These are phyloP conservation scores for Heterodera schachtii DNA, from an alignment of 1,140 invertebrate genomes.

Conservation along the genomic window DNA sequence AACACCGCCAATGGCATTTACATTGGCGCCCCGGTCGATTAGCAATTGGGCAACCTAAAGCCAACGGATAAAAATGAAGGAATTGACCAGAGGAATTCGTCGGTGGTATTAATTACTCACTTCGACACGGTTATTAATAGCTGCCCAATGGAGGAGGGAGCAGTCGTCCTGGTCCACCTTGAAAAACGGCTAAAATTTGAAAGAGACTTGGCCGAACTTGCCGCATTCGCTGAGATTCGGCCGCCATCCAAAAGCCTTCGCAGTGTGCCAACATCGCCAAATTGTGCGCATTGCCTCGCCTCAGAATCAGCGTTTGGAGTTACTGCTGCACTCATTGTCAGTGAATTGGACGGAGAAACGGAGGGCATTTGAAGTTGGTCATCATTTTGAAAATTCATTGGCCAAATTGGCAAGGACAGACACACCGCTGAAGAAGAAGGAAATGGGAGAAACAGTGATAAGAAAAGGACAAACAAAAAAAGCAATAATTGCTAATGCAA, in stretches of 20 bases:
- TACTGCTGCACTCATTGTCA: background rate
- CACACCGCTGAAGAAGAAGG: background rate
- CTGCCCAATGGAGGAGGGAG: slow-evolving; percentile 93
- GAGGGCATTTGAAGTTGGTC: background rate
- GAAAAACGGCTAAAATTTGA: background rate
- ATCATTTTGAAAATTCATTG: background rate
- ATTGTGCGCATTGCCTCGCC: slow-evolving; percentile 56
- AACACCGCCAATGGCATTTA: slow-evolving; percentile 93
- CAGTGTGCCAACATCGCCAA: slow-evolving; percentile 47
- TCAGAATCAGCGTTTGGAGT: slow-evolving; percentile 67
- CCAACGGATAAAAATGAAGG: background rate
- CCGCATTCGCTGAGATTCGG: slow-evolving; percentile 22
- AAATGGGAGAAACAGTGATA: too few relatives aligned
- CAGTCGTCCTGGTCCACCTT: slow-evolving; percentile 68
- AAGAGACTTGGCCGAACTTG: slow-evolving; percentile 12
- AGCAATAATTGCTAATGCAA: background rate
- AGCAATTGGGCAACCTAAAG: slow-evolving; percentile 61
- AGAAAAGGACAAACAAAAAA: too few relatives aligned
- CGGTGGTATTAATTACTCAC: slow-evolving; percentile 20
- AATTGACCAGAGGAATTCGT: slow-evolving; percentile 69
- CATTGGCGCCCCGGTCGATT: slow-evolving; percentile 78
- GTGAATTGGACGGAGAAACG: background rate
- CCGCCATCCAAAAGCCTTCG: slow-evolving; percentile 39
- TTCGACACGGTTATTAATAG: slow-evolving; percentile 83
- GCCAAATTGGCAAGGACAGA: too few relatives aligned